These are phyloP conservation scores for Vimba vimba DNA, from an alignment of 2,113 vertebrate genomes.

Conservation along the genomic window DNA sequence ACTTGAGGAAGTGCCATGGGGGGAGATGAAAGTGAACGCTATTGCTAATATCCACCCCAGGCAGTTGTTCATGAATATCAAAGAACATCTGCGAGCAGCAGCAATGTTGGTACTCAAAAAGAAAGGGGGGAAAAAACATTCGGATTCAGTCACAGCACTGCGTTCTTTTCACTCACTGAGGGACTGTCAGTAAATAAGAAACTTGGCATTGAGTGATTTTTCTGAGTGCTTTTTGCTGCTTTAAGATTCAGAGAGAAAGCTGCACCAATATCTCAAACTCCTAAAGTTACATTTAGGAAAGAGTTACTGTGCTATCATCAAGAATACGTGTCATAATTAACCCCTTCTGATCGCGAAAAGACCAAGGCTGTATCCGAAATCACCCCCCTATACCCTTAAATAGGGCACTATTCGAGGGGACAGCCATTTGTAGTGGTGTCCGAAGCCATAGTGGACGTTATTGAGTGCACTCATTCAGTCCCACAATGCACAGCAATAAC, in stretches of 20 bases:
- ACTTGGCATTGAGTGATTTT: conserved; percentile 43
- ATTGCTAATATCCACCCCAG: conserved; percentile 76
- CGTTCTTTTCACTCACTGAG: conserved; percentile 58
- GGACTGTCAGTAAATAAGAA: conserved; percentile 51
- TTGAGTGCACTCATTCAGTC: too few species aligned
- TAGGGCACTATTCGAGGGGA: too few species aligned
- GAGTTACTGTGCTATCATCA: not conserved
- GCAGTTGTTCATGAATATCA: conserved; percentile 86
- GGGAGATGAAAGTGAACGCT: conserved; percentile 79
- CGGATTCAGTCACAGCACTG: conserved; percentile 53
- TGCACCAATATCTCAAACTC: not conserved
- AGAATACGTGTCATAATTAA: not conserved
- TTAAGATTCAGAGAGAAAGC: conserved; percentile 28
- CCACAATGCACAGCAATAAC: too few species aligned
- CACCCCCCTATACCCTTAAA: too few species aligned
- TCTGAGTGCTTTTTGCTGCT: conserved; percentile 25
- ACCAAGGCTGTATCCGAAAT: too few species aligned
- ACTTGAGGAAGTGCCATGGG: conserved; percentile 75
- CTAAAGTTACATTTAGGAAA: not conserved
- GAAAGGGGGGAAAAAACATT: conserved; percentile 23
- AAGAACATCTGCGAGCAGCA: conserved; percentile 78
- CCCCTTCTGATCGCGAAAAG: too few species aligned
- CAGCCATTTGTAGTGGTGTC: too few species aligned
- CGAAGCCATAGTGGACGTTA: too few species aligned
- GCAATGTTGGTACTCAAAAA: conserved; percentile 46